phyloP scores from a whole-genome alignment of 2,113 vertebrate species.

The Podarcis cretensis region DNA sequence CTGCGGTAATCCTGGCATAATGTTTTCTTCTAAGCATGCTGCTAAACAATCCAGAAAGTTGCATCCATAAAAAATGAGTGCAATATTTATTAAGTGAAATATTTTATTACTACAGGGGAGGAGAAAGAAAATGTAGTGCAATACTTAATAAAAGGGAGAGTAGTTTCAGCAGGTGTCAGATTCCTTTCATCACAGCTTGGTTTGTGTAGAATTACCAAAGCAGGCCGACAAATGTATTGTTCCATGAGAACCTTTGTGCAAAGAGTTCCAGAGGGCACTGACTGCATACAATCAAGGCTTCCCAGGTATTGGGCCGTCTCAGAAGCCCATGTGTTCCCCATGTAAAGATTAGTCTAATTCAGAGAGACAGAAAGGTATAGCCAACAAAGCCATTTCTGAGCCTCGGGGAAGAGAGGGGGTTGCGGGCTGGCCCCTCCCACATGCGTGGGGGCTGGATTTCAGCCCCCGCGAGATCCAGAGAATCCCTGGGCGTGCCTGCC shows the following conservation, averaged over 20 bases:
- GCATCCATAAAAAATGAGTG: neutral
- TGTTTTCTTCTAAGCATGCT: neutral
- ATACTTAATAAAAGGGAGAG: neutral
- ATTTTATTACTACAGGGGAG: neutral
- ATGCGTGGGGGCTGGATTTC: too few species aligned
- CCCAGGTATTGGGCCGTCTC: too few species aligned
- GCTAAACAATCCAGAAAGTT: neutral
- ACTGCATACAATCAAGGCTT: neutral
- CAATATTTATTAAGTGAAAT: neutral
- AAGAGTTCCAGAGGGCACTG: neutral
- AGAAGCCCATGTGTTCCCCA: too few species aligned
- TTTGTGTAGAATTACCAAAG: neutral
- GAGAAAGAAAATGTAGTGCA: neutral
- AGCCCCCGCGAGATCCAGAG: too few species aligned
- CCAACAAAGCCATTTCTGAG: too few species aligned
- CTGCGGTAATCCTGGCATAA: neutral
- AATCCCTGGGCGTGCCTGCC: too few species aligned
- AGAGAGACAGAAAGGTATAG: too few species aligned
- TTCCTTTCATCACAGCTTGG: neutral
- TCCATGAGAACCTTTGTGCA: too few species aligned
- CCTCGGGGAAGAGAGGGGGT: too few species aligned
- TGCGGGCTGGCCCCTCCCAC: too few species aligned
- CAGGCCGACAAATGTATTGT: neutral
- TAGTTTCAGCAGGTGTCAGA: too few species aligned
- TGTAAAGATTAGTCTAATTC: too few species aligned